phyloP scores from a whole-genome alignment of 1,140 invertebrate species.

The Zaprionus lachaisei region DNA sequence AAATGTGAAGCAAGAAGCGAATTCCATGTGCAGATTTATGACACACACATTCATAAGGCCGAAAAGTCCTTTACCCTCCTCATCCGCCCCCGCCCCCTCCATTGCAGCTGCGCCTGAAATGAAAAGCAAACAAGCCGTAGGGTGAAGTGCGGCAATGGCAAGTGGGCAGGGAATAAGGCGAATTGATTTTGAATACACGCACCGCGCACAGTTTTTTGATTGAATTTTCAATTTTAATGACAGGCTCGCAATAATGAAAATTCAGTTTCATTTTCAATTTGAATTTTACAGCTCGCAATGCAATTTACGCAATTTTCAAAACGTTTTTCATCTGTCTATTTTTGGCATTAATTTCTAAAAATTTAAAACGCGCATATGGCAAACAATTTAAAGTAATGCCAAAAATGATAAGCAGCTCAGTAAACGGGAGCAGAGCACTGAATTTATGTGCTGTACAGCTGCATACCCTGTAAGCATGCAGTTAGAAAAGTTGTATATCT shows the following conservation, averaged over 20 bases:
- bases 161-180: neutral
- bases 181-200: slow-evolving; percentile 46
- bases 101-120: slow-evolving; percentile 1
- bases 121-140: slow-evolving; percentile 27
- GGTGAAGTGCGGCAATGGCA: neutral
- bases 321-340: neutral
- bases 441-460: too few species aligned
- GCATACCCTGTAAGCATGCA: neutral
- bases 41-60: slow-evolving; percentile 46
- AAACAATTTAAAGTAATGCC: neutral
- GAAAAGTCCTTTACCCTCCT: slow-evolving; percentile 29
- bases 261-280: slow-evolving; percentile 38
- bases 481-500: neutral
- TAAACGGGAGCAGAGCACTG: too few species aligned
- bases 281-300: slow-evolving; percentile 5
- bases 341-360: neutral
- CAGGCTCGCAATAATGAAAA: slow-evolving; percentile 50
- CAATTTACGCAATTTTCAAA: slow-evolving; percentile 17
- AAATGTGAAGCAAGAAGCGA: slow-evolving; percentile 20
- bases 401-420: neutral
- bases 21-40: slow-evolving; percentile 52
- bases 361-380: neutral
- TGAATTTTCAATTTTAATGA: slow-evolving; percentile 53
- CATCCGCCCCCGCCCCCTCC: neutral
- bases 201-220: slow-evolving; percentile 38